Percentiles rank a stretch among this genome's conserved stretches.
Conservation (phyloP, 2,888 invertebrate genomes). For the Caenorhabditis angaria region DNA sequence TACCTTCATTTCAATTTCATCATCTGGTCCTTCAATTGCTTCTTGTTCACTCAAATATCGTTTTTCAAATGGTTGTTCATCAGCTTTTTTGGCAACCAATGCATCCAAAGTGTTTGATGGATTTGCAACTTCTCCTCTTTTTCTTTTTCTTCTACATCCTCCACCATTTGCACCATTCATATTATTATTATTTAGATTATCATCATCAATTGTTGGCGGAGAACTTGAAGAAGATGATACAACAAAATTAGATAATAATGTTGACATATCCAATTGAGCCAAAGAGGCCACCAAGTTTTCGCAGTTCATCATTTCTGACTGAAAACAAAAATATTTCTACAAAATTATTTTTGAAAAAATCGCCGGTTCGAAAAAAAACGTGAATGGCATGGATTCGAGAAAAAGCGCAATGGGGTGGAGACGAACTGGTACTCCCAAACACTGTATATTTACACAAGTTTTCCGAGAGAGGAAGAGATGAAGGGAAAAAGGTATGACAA, state of each 20-base stretch:
- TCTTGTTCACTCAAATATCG: constrained; percentile 70
- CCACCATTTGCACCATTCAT: background rate
- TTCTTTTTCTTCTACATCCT: constrained; percentile 33
- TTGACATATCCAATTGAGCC: constrained; percentile 23
- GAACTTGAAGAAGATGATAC: background rate
- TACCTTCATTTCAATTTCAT: constrained; percentile 67
- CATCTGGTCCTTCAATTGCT: constrained; percentile 71
- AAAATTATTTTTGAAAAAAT: background rate
- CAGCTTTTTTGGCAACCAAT: constrained; percentile 66
- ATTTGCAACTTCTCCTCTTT: constrained; percentile 60
- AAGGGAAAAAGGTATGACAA: background rate
- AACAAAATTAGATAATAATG: constrained; percentile 25
- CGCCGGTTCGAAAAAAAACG: background rate
- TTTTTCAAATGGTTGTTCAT: constrained; percentile 62
- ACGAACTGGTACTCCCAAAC: constrained; percentile 43
- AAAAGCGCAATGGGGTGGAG: constrained; percentile 13
- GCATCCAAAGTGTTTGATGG: constrained; percentile 70
- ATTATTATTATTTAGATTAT: background rate
- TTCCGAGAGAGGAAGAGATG: constrained; percentile 13
- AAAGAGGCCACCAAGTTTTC: constrained; percentile 25
- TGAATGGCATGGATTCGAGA: background rate
- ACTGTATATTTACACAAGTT: constrained; percentile 50
- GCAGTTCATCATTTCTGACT: constrained; percentile 25
- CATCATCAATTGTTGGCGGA: background rate
- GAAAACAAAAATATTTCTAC: constrained; percentile 2